A percentile compares a stretch with the other conserved stretches of the same genome.
Conservation (phyloP, 30 jellyfish, hydroid and myxozoan species). For the Aurelia aurita region DNA sequence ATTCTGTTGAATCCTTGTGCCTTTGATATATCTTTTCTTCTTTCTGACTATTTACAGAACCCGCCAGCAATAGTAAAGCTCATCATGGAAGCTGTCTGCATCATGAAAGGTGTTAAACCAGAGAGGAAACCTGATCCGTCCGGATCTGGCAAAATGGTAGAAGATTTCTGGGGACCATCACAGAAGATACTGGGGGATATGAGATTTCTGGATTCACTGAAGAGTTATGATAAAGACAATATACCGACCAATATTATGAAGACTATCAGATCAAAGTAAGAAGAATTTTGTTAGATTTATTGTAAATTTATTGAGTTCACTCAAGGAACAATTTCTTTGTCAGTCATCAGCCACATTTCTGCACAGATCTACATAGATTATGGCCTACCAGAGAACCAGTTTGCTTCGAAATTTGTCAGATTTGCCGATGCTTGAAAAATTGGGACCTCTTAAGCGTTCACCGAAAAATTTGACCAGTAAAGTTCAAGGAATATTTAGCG, state of each 20-base stretch:
- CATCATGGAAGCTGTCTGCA: conserved; percentile 98
- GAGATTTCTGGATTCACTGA: conserved; percentile 86
- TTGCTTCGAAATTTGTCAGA: too few relatives aligned
- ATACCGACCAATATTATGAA: conserved; percentile 88
- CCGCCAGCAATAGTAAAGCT: conserved; percentile 95
- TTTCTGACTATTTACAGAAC: conserved; percentile 59
- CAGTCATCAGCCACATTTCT: too few relatives aligned
- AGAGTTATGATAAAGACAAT: conserved; percentile 93
- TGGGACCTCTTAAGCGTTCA: too few relatives aligned
- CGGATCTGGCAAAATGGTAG: conserved; percentile 98
- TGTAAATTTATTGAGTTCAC: too few relatives aligned
- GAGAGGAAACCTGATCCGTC: conserved; percentile 97
- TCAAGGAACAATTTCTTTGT: too few relatives aligned
- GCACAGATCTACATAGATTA: too few relatives aligned
- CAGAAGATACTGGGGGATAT: conserved; percentile 90
- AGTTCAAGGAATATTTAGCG: too few relatives aligned
- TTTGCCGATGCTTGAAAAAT: too few relatives aligned
- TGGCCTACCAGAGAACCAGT: too few relatives aligned
- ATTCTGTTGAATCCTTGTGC: not conserved
- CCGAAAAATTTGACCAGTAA: too few relatives aligned
- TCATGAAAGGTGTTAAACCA: conserved; percentile 94
- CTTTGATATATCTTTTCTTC: not conserved
- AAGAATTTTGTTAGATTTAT: too few relatives aligned
- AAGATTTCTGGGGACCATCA: conserved; percentile 99
- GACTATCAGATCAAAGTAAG: conserved; percentile 89